A percentile compares a stretch with the other conserved stretches of the same genome.
Conservation (phyloP, 2,113 vertebrate species). For the Geococcyx californianus region DNA sequence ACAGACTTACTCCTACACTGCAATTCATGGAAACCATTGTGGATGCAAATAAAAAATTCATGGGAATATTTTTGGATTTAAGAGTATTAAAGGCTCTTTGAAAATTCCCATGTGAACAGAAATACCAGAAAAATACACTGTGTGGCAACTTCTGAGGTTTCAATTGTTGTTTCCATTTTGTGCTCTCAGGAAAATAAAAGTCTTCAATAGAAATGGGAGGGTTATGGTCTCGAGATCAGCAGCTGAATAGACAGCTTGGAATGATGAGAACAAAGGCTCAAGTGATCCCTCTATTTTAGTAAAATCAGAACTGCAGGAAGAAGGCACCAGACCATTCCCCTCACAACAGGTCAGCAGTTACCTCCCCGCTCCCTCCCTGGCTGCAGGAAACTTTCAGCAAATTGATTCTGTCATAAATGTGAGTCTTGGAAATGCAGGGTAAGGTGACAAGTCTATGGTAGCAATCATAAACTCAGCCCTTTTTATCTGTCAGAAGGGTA, state of each 20-base stretch:
- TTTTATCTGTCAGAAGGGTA: background rate
- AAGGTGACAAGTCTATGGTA: background rate
- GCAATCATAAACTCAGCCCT: background rate
- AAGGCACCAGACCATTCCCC: background rate
- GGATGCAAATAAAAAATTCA: constrained; percentile 12
- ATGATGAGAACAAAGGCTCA: background rate
- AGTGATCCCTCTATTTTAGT: background rate
- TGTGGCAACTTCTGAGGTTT: constrained; percentile 52
- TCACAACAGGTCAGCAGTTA: background rate
- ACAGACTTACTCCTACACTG: background rate
- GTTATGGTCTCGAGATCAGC: background rate
- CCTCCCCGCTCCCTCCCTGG: background rate
- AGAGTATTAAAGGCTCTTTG: constrained; percentile 7
- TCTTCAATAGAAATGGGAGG: background rate
- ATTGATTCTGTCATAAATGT: background rate
- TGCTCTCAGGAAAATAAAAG: background rate
- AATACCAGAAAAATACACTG: constrained; percentile 21
- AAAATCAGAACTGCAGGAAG: background rate
- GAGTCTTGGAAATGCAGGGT: background rate
- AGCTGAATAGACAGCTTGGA: background rate
- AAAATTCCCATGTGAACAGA: constrained; percentile 36
- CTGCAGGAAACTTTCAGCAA: background rate
- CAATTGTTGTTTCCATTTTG: constrained; percentile 35
- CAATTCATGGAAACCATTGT: constrained; percentile 1
- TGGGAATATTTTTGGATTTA: constrained; percentile 21